Conservation (phyloP, 1,140 invertebrate species). For the Temnothorax curvispinosus region DNA sequence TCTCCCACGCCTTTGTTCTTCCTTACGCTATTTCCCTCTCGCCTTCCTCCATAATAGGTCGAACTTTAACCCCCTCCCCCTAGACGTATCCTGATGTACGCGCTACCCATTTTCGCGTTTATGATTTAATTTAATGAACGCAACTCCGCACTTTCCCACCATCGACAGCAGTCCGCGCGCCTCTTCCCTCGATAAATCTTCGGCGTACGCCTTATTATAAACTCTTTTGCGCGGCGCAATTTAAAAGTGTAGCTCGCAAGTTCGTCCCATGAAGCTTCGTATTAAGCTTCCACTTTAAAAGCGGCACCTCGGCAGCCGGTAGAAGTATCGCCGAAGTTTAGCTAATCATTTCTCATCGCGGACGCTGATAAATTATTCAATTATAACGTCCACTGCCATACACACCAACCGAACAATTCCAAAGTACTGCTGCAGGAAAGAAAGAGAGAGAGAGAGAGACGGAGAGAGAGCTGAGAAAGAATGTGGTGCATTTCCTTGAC, state of each 20-base stretch:
- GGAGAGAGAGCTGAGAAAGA: not conserved
- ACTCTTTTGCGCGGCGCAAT: constrained; percentile 62
- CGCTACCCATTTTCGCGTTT: constrained; percentile 50
- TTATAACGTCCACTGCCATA: constrained; percentile 18
- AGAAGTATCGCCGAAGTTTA: constrained; percentile 59
- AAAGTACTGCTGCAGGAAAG: not conserved
- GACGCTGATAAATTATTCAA: constrained; percentile 57
- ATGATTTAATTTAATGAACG: constrained; percentile 69
- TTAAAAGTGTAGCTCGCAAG: constrained; percentile 58
- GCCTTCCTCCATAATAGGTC: not conserved
- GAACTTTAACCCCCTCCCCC: constrained; percentile 29
- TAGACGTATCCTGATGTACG: not conserved
- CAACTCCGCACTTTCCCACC: constrained; percentile 36
- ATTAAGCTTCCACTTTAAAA: constrained; percentile 42
- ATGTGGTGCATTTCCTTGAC: not conserved
- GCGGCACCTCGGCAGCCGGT: constrained; percentile 6
- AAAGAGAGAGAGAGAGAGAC: not conserved
- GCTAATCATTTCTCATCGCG: constrained; percentile 54
- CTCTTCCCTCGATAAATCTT: constrained; percentile 41
- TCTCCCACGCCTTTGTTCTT: not conserved
- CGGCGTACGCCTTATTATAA: constrained; percentile 53
- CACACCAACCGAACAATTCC: not conserved
- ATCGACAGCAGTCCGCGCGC: constrained; percentile 4
- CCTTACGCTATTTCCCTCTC: constrained; percentile 3
- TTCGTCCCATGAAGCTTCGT: constrained; percentile 23